These are phyloP conservation scores for Sebastes jordani DNA, from an alignment of 2,797 vertebrate genomes.

Conservation along the genomic window DNA sequence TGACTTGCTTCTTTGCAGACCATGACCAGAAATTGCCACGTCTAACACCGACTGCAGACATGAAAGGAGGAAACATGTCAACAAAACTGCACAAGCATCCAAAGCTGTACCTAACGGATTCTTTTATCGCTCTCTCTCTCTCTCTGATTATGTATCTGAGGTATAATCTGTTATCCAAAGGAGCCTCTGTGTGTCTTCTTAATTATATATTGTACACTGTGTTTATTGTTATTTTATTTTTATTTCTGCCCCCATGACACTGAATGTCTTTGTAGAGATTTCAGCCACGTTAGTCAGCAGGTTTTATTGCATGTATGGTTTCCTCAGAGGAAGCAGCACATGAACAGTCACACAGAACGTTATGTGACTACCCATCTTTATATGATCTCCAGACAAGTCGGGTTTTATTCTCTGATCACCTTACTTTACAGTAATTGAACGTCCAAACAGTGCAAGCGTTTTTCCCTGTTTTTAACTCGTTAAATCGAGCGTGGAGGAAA, in stretches of 20 bases:
- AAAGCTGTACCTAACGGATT: slow-evolving; percentile 26
- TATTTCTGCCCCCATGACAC: not conserved
- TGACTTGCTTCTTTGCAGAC: slow-evolving; percentile 63
- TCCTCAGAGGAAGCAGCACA: slow-evolving; percentile 31
- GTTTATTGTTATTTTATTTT: not conserved
- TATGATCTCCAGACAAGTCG: not conserved
- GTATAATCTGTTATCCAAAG: slow-evolving; percentile 5
- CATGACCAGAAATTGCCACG: slow-evolving; percentile 59
- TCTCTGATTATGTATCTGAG: slow-evolving; percentile 2
- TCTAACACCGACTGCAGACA: slow-evolving; percentile 49
- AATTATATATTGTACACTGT: slow-evolving; percentile 12
- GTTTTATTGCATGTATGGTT: slow-evolving; percentile 26
- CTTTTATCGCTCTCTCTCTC: not conserved
- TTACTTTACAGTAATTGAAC: slow-evolving; percentile 2
- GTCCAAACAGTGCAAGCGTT: slow-evolving; percentile 13
- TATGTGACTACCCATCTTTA: not conserved
- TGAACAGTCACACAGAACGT: not conserved
- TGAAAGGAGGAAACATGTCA: slow-evolving; percentile 56
- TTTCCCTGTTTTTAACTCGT: slow-evolving; percentile 20
- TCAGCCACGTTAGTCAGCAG: slow-evolving; percentile 52
- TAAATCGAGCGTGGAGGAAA: slow-evolving; percentile 33
- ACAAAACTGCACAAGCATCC: slow-evolving; percentile 30
- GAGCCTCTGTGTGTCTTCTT: slow-evolving; percentile 1
- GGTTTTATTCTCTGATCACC: slow-evolving; percentile 19
- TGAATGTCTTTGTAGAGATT: slow-evolving; percentile 6